Base-by-base conservation (phyloP, 1,140 invertebrate species). In the Neodiprion fabricii region DNA sequence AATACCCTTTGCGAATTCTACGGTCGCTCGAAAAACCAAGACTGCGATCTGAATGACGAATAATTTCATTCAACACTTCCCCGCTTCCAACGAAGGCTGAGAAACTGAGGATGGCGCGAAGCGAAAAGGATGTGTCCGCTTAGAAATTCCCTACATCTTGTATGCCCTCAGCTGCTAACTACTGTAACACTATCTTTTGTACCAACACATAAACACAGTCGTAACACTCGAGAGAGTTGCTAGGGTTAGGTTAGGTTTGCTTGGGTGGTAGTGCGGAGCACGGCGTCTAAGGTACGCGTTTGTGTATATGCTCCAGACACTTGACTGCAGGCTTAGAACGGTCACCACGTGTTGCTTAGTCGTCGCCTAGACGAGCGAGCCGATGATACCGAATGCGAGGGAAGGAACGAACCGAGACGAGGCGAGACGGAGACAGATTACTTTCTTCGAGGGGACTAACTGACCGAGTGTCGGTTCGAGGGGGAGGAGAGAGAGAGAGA, bases 261-360 rank as follows among this genome's bases (percentile, higher is more conserved):
- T 17, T 17, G 3, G 9, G 53, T 61, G 53, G 3, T 61, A 61
- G 53, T 14, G 53, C 53, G 53, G 53, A 8, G 53, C 53, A 61
- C 28, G 28, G 28, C 28, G 28, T 40, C 28, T 40, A 40, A 40
- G 28, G 28, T 40, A 40, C 28, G 28, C 28, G 28, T 40, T 40
- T 40, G 28, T 40, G 28, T 40, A 40, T 40, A 40, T 40, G 28
- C 28, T 40, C 53, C n/a, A 61, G 53, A 61, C 53, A 61, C 53
- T 61, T 61, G 53, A 61, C 53, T 61, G 53, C 53, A 61, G 53
- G 53, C 53, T 61, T 61, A 14, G 53, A 61, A 61, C 53, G 53
- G 53, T 61, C 53, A 61, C 53, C 53, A 61, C 53, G 53, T 61
- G 53, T 61, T 61, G 53, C 53, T 61, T 61, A 61, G 53, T 14